Percentiles rank a stretch among this genome's conserved stretches.
Evolutionary conservation across 2,888 invertebrate species (phyloP).

Genomic region (Eupithecia abbreviata): DNA sequence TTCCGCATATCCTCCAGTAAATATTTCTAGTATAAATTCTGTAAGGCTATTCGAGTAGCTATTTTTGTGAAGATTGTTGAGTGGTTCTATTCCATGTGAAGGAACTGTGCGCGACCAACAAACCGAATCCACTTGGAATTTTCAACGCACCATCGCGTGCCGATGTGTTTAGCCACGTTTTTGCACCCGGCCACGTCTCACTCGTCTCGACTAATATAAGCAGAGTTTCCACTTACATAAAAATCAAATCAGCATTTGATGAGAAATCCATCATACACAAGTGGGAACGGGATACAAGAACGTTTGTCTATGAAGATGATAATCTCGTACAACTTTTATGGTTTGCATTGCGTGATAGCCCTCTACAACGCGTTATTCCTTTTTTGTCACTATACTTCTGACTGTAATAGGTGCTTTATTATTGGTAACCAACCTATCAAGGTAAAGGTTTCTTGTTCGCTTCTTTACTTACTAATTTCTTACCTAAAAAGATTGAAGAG

Average conservation of each 20-base stretch:
- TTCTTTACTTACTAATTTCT: no score
- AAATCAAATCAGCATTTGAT: constrained; percentile 44
- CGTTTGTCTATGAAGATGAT: constrained; percentile 54
- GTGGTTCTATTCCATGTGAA: neutral
- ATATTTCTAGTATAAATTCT: neutral
- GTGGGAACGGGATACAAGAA: constrained; percentile 42
- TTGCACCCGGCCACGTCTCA: constrained; percentile 35
- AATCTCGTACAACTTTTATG: constrained; percentile 48
- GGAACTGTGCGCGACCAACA: constrained; percentile 33
- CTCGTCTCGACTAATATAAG: constrained; percentile 32
- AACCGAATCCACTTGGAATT: constrained; percentile 52
- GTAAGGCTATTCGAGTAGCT: neutral
- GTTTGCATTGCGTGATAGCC: constrained; percentile 33
- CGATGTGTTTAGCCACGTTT: constrained; percentile 55
- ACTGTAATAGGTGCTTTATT: constrained; percentile 28
- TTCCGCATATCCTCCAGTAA: constrained; percentile 18
- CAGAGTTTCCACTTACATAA: constrained; percentile 54
- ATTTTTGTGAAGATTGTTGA: neutral
- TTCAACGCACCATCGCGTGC: constrained; percentile 66
- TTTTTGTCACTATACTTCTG: constrained; percentile 32
- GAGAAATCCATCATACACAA: constrained; percentile 25
- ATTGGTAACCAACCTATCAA: neutral
- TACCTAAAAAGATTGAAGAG: no score
- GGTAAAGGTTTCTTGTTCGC: no score
- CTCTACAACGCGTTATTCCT: constrained; percentile 26